Base-by-base conservation (phyloP, 2,797 vertebrate genomes). In the Cirrhinus mrigala region DNA sequence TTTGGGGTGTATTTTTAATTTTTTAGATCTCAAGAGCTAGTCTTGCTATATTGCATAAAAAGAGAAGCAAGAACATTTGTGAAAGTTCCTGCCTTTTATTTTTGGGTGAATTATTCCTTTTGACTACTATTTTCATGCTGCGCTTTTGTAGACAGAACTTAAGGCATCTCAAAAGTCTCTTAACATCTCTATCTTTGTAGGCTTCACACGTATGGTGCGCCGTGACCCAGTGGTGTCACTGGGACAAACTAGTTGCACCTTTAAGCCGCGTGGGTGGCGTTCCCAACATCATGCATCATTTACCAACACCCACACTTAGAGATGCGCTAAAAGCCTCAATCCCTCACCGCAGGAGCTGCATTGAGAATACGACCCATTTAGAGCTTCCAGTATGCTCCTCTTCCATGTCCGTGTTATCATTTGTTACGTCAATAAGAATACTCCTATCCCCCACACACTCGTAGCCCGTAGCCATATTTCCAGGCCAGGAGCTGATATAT, bases 361-460 rank as follows among this genome's bases (percentile, higher is more conserved):
- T 10, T 44, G 50, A 78, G 73, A 84, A 33, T 46, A 56, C 18
- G 18, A 69, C 56, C 66, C 66, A 81, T 70, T 81, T 81, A 56
- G 24, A 60, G 56, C 27, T 64, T 75, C 29, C 54, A 46, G 69
- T 58, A 73, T 14, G 24, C 58, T 74, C 27, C 60, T 68, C 37
- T 5, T 85, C 58, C 10, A 77, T 16, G 44, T 71, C 69, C 0
- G 60, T 52, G 60, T 71, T 90, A 89, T 91, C 90, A 87, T 89
- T 83, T 85, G 74, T 70, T 79, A 64, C 83, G 86, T 90, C 88
- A 90, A 87, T 90, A 89, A 90, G 90, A 88, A 84, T 89, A 58
- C 70, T 70, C 79, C 84, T 86, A 88, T 81, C 87, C 83, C 58
- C 70, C 87, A 85, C 8, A 37, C 88, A 73, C 82, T 66, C 9